A percentile compares a stretch with the other conserved stretches of the same genome.
These are phyloP conservation scores for Pomatostomus ruficeps DNA, from an alignment of 2,113 vertebrate species.

Conservation along the genomic window DNA sequence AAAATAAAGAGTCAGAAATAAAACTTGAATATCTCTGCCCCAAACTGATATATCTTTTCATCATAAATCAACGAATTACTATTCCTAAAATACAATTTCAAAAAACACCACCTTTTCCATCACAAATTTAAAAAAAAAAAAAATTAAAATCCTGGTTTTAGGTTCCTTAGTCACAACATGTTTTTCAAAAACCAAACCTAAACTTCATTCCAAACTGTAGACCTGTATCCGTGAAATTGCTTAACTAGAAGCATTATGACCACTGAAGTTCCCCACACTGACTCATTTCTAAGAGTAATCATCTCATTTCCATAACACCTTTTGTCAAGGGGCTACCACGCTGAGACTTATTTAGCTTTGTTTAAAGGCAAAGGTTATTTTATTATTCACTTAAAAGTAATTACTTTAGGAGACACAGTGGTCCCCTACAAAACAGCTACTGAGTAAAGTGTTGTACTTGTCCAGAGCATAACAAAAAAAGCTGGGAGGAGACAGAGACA, in stretches of 20 bases:
- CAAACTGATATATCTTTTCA: not conserved
- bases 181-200: not conserved
- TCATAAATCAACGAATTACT: not conserved
- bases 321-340: not conserved
- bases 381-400: not conserved
- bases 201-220: not conserved
- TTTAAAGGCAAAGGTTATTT: not conserved
- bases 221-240: not conserved
- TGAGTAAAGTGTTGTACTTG: not conserved
- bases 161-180: not conserved
- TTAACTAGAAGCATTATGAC: not conserved
- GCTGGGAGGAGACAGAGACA: not conserved
- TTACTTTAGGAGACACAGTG: not conserved
- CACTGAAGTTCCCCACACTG: not conserved
- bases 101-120: not conserved
- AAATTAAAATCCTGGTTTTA: not conserved
- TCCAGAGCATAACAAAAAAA: not conserved
- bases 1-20: not conserved
- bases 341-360: not conserved
- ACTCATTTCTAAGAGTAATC: not conserved
- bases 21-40: not conserved
- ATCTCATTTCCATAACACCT: not conserved
- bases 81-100: not conserved
- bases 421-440: not conserved
- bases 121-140: not conserved